Percentiles rank a stretch among this genome's conserved stretches.
Conservation (phyloP, 2,797 vertebrate species). For the Helicolenus hilgendorfi region DNA sequence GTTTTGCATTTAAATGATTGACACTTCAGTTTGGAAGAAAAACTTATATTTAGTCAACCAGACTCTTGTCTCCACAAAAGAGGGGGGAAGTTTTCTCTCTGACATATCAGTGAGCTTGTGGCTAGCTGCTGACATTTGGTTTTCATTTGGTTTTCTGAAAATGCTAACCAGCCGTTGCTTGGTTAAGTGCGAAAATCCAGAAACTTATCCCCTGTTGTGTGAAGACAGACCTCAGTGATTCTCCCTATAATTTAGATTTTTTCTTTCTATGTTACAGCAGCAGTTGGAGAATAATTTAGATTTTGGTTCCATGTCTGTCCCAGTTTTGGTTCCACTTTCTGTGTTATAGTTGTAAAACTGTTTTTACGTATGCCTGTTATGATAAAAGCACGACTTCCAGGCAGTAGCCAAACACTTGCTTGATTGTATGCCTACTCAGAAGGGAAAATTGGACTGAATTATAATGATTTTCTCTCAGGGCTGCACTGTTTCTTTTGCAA, state of each 20-base stretch:
- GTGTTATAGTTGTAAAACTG: constrained; percentile 4
- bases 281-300: constrained; percentile 1
- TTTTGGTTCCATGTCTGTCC: constrained; percentile 5
- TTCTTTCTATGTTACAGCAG: constrained; percentile 1
- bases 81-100: not conserved
- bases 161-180: constrained; percentile 37
- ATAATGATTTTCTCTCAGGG: not conserved
- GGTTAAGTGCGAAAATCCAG: constrained; percentile 30
- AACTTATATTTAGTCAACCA: not conserved
- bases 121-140: constrained; percentile 52
- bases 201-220: constrained; percentile 30
- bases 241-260: constrained; percentile 9
- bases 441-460: constrained; percentile 7
- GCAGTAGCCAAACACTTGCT: constrained; percentile 2
- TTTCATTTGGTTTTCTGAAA: constrained; percentile 50
- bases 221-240: constrained; percentile 4
- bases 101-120: constrained; percentile 24
- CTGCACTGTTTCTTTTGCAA: not conserved
- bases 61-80: constrained; percentile 4
- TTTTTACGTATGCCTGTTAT: not conserved
- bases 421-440: not conserved
- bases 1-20: constrained; percentile 4
- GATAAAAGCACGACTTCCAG: constrained; percentile 4
- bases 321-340: constrained; percentile 9
- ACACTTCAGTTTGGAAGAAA: not conserved